Conservation (phyloP, 2,113 vertebrate species). For the Triplophysa siluroides region DNA sequence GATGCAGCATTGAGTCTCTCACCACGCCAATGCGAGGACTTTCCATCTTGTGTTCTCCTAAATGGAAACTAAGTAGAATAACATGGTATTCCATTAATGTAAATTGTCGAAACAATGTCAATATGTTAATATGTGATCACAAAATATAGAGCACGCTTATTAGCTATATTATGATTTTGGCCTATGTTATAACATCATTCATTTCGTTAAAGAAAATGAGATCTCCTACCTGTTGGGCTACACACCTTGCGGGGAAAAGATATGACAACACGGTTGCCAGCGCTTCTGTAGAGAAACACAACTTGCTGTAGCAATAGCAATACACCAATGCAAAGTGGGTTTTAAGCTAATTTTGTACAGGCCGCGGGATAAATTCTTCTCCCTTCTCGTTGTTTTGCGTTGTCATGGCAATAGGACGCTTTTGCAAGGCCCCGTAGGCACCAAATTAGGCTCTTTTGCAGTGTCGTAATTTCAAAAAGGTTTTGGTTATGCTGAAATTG, state of each 20-base stretch:
- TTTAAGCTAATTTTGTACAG: not conserved
- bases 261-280: not conserved
- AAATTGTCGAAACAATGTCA: not conserved
- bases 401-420: slow-evolving; percentile 50
- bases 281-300: not conserved
- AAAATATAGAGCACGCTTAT: not conserved
- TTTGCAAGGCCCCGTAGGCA: not conserved
- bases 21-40: slow-evolving; percentile 75
- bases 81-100: not conserved
- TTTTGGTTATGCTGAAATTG: not conserved
- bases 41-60: slow-evolving; percentile 60
- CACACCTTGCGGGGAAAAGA: not conserved
- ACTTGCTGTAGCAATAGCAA: not conserved
- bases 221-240: not conserved
- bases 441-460: not conserved
- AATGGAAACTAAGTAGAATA: not conserved
- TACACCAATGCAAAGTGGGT: not conserved
- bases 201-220: not conserved
- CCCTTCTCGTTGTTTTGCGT: slow-evolving; percentile 16
- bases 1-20: slow-evolving; percentile 79
- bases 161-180: not conserved
- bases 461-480: no score
- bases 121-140: not conserved
- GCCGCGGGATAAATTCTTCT: not conserved
- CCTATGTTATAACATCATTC: not conserved